Base-by-base conservation (phyloP, 1,140 invertebrate species). In the Venturia canescens region DNA sequence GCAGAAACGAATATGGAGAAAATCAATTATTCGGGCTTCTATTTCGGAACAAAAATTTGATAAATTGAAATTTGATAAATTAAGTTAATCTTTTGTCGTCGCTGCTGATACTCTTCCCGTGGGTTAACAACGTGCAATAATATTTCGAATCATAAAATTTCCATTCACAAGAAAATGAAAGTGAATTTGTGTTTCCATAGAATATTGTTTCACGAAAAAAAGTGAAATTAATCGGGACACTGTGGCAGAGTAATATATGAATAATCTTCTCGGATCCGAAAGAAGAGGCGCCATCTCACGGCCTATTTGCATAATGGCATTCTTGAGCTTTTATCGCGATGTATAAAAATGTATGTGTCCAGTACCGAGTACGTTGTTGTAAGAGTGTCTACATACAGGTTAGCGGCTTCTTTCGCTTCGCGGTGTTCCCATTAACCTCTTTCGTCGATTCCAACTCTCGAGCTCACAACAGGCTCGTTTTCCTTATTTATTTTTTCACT, bases 301-400 rank as follows among this genome's bases (percentile, higher is more conserved):
- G 53, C 53, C 27, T 66, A 86, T 88, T 87, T 86, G 82, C 83
- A 85, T 87, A 86, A 86, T 84, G 82, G 83, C 82, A 85, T 85
- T 85, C 81, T 86, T 76, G 75, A 75, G 83, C 77, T 83, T 87
- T 88, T 87, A 87, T 88, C 85, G 76, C 79, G 83, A 86, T 87
- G 83, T 82, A 84, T 74, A 84, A 66, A 77, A 66, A 77, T 77
- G 60, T 77, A 66, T 77, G 48, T 63, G 75, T 34, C n/a, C 48
- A 80, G 81, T 82, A 84, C 67, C 27, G 38, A 50, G 53, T 75
- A 53, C 34, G 34, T 11, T 63, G 21, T 26, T 6, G 15, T 27
- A 26, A 11, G 21, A 26, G 23, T 71, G 21, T 80, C 75, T 67
- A 75, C 29, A 44, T 75, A 74, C 29, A 31, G 18, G 26, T 27